Base-by-base conservation (phyloP, 2,113 vertebrate genomes). In the Sorex fumeus region DNA sequence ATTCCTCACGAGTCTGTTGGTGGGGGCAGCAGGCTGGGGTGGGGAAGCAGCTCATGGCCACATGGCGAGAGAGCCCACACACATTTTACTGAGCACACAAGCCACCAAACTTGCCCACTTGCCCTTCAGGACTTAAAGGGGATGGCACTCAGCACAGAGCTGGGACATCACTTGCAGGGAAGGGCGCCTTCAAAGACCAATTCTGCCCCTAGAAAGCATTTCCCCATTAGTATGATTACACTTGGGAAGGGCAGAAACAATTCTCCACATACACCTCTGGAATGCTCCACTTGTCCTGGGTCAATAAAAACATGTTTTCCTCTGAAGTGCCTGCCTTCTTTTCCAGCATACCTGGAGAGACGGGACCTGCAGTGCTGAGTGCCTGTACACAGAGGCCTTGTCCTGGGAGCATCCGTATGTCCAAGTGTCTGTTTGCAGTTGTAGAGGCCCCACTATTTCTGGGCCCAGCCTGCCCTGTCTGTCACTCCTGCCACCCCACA, bases 181-280 rank as follows among this genome's bases (percentile, higher is more conserved):
- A 19, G 66, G 6, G 10, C 5, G 30, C 27, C 34, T 57, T 13
- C 3, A 19, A 43, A 27, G 45, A 28, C 28, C 1, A 60, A 89
- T 96, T 89, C 82, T 93, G 28, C 84, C 40, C 40, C 40, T 7
- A 40, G 4, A 40, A 7, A 40, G 40, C 40, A 40, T 3, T 40
- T 40, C 40, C 40, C 4, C 3, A 40, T 40, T 40, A 40, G 40
- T n/a, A n/a, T n/a, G n/a, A n/a, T 96, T 96, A 97, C 96, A 90
- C 95, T 53, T 53, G 53, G 13, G 13, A 19, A n/a, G n/a, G 57
- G 5, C 4, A 70, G 60, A 3, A 60, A 28, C 0, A 0, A 4
- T 32, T 34, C 50, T 28, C 19, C 43, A 28, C 21, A n/a, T 1
- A 28, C 2, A 76, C 25, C 40, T 50, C 30, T 21, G 4, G 34